These are phyloP conservation scores for Urocolius indicus DNA, from an alignment of 2,113 vertebrate genomes.

Conservation along the genomic window DNA sequence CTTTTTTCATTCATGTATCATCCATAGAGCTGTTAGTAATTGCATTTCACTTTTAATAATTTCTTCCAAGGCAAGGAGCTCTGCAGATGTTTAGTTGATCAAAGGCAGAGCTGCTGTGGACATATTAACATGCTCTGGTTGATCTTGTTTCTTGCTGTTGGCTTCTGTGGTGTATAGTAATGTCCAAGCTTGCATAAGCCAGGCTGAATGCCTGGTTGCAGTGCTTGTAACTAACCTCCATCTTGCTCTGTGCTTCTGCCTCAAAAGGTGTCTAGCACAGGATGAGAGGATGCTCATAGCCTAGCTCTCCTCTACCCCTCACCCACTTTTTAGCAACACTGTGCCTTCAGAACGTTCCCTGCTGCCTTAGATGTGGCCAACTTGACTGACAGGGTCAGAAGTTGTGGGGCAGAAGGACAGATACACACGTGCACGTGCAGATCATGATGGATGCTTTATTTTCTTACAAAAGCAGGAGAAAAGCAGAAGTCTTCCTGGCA, in stretches of 20 bases:
- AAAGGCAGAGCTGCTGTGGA: neutral
- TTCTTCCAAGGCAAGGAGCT: neutral
- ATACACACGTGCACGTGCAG: neutral
- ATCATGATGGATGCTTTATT: neutral
- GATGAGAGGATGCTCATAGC: neutral
- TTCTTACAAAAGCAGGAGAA: slow-evolving; percentile 40
- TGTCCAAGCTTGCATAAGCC: neutral
- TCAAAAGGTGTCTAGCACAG: neutral
- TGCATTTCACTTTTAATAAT: neutral
- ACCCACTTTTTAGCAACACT: neutral
- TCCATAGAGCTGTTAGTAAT: neutral
- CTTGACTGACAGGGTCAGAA: neutral
- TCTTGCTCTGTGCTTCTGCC: neutral
- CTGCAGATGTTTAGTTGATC: neutral
- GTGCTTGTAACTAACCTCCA: neutral
- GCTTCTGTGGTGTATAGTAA: neutral
- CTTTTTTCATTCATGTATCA: neutral
- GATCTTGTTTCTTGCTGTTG: neutral
- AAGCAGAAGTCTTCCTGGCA: slow-evolving; percentile 28
- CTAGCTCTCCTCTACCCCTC: neutral
- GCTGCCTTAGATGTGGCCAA: neutral
- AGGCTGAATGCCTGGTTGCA: neutral
- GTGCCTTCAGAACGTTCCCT: neutral
- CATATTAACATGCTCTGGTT: neutral
- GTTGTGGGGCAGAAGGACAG: neutral